Base-by-base conservation (phyloP, 2,113 vertebrate species). In the Chaetodon trifascialis region DNA sequence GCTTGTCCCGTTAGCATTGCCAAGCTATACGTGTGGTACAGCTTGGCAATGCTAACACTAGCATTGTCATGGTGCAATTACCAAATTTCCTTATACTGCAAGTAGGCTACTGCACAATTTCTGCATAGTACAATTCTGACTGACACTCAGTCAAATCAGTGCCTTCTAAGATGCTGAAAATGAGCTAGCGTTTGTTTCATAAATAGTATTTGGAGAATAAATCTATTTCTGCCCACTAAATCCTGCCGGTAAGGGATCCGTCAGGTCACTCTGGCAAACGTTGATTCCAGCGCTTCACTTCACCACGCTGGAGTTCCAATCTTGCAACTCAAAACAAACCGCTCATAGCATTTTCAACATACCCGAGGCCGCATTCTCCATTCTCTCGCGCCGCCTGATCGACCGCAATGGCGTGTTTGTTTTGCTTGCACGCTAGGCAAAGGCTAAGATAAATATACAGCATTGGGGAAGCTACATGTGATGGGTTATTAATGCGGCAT, bases 401-500 rank as follows among this genome's bases (percentile, higher is more conserved):
- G 2, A 89, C 87, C 82, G 25, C 88, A 79, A 75, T 62, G 85
- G 60, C 40, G 1, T 88, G 84, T 88, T 91, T 93, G 90, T 92
- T 94, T 93, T 85, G 75, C 82, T 90, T 88, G 82, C 80, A 73
- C 36, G 44, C 66, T 81, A 40, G 56, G 86, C 84, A 34, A 76
- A 79, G 51, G 60, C 82, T 71, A 72, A 88, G 73, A 88, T 73
- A 89, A 88, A 91, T 76, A 89, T 46, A 85, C 81, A 76, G 68
- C 70, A 3, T 73, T 80, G 76, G 82, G 84, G 86, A 92, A 85
- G 89, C 78, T 76, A 52, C 44, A 30, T 83, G 83, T 73, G 90
- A 92, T 88, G 82, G 74, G 78, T 80, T 89, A 89, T 87, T 92
- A 89, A 91, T 81, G 78, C 49, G 0, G 83, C 79, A 72, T 83